Evolutionary conservation across 2,888 invertebrate genomes (phyloP).

Genomic region (Steinernema carpocapsae): DNA sequence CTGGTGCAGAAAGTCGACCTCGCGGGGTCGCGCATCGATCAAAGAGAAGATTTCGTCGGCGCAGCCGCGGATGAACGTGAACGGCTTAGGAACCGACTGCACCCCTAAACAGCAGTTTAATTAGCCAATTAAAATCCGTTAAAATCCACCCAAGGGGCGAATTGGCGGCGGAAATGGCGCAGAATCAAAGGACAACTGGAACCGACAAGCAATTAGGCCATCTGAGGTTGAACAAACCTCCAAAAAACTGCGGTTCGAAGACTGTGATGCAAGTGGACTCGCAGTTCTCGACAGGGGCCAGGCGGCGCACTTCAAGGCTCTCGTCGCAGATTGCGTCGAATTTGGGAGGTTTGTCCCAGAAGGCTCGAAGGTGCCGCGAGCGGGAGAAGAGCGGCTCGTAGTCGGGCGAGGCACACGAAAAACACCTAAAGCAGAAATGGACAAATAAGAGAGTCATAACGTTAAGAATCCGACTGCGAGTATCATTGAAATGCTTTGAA

Average conservation of each 20-base stretch:
- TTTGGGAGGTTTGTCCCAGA: conserved; percentile 42
- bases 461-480: too few species aligned
- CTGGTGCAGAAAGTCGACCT: conserved; percentile 49
- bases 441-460: too few species aligned
- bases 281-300: conserved; percentile 45
- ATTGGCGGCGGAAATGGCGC: conserved; percentile 26
- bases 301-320: conserved; percentile 39
- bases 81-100: conserved; percentile 42
- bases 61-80: conserved; percentile 52
- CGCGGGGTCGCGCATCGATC: conserved; percentile 43
- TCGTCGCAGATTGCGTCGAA: conserved; percentile 51
- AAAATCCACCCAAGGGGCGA: conserved; percentile 19
- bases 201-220: not conserved
- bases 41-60: conserved; percentile 52
- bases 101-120: conserved; percentile 10
- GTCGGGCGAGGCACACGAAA: conserved; percentile 54
- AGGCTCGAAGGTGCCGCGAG: conserved; percentile 39
- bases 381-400: conserved; percentile 47
- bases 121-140: conserved; percentile 16
- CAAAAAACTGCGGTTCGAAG: conserved; percentile 51
- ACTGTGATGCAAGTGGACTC: conserved; percentile 50
- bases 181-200: conserved; percentile 19
- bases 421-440: conserved; percentile 45
- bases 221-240: conserved; percentile 40
- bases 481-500: too few species aligned